Evolutionary conservation across 1,140 invertebrate species (phyloP).

Genomic region (Polypedilum pembai): DNA sequence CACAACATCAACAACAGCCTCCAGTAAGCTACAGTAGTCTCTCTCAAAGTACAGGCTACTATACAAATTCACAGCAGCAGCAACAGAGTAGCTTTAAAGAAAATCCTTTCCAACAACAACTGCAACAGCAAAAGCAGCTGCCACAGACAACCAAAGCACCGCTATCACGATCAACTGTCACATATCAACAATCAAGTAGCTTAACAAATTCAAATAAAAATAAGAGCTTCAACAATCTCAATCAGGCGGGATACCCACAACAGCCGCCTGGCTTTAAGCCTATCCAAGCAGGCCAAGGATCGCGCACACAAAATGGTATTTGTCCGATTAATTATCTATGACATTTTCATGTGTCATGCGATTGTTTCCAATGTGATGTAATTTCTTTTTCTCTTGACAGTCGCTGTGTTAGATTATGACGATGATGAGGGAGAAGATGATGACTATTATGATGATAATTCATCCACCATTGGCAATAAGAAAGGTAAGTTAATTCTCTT

Average conservation of each 20-base stretch:
- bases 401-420: conserved; percentile 43
- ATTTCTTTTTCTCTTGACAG: conserved; percentile 32
- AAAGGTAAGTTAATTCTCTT: background rate
- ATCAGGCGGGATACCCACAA: conserved; percentile 36
- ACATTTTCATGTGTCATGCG: background rate
- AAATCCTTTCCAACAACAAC: background rate
- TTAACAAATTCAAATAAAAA: background rate
- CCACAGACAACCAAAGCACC: background rate
- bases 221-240: conserved; percentile 29
- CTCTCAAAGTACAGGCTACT: conserved; percentile 29
- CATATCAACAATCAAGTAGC: conserved; percentile 16
- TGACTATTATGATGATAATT: conserved; percentile 38
- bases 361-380: background rate
- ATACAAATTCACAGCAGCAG: conserved; percentile 25
- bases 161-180: background rate
- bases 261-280: conserved; percentile 41
- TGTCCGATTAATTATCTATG: background rate
- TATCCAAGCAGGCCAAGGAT: conserved; percentile 41
- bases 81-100: conserved; percentile 10
- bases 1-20: conserved; percentile 31
- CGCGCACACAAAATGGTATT: conserved; percentile 36
- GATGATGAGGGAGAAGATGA: conserved; percentile 42
- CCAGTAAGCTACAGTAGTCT: background rate
- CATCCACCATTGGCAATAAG: conserved; percentile 32
- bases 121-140: background rate